A percentile compares a stretch with the other conserved stretches of the same genome.
Evolutionary conservation across 2,113 vertebrate species (phyloP).

Genomic region (Cariama cristata): DNA sequence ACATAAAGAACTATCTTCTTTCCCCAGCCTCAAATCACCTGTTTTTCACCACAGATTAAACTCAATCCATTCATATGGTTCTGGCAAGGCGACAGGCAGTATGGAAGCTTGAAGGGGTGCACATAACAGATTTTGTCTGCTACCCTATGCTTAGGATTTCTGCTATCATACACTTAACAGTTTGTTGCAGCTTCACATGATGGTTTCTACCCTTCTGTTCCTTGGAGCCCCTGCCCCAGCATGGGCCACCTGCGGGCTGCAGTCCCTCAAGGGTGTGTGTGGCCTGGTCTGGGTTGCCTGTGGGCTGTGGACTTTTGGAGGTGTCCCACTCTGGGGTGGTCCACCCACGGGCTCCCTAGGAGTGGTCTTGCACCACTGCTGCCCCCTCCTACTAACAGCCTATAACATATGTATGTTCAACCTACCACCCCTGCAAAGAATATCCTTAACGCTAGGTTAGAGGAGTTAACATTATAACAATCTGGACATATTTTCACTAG

Average conservation of each 20-base stretch:
- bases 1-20: background rate
- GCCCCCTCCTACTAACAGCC: background rate
- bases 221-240: background rate
- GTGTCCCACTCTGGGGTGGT: accelerated
- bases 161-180: background rate
- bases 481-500: background rate
- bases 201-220: background rate
- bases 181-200: background rate
- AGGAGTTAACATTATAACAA: background rate
- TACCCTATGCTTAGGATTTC: background rate
- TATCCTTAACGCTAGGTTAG: background rate
- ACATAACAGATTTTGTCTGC: background rate
- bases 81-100: background rate
- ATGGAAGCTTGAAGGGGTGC: accelerated
- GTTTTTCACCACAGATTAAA: background rate
- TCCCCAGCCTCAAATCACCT: background rate
- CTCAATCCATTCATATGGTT: background rate
- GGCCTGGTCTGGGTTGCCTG: background rate
- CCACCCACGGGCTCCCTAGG: accelerated
- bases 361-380: background rate
- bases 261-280: background rate
- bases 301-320: background rate
- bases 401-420: background rate
- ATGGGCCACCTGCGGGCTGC: background rate
- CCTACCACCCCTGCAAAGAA: background rate